Percentiles rank a stretch among this genome's conserved stretches.
Evolutionary conservation across 2,888 invertebrate species (phyloP).

Genomic region (Drosophila neonasuta): DNA sequence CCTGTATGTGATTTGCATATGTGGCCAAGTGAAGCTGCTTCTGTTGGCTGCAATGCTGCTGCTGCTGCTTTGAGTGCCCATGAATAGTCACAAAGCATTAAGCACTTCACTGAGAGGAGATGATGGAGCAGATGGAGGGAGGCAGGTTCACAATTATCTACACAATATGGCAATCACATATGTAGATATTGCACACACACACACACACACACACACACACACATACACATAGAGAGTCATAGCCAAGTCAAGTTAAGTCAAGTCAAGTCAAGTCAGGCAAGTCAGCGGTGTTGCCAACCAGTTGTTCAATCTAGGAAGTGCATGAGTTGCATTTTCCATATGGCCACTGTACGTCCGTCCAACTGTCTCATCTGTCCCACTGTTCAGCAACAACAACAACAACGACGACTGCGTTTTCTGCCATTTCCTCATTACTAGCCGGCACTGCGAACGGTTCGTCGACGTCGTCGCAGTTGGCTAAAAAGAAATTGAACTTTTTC

Average conservation of each 20-base stretch:
- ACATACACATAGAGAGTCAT: slow-evolving; percentile 36
- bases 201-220: slow-evolving; percentile 36
- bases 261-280: slow-evolving; percentile 59
- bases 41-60: slow-evolving; percentile 67
- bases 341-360: slow-evolving; percentile 58
- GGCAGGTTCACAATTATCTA: slow-evolving; percentile 72
- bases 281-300: slow-evolving; percentile 65
- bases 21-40: slow-evolving; percentile 70
- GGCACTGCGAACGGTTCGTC: slow-evolving; percentile 60
- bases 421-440: slow-evolving; percentile 75
- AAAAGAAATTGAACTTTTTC: slow-evolving; percentile 80
- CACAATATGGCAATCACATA: slow-evolving; percentile 78
- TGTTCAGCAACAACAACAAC: slow-evolving; percentile 12
- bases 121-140: slow-evolving; percentile 15
- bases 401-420: slow-evolving; percentile 52
- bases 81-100: slow-evolving; percentile 78
- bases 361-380: slow-evolving; percentile 6
- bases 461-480: slow-evolving; percentile 49
- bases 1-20: slow-evolving; percentile 76
- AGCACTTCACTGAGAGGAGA: slow-evolving; percentile 65
- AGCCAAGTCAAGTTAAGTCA: slow-evolving; percentile 55
- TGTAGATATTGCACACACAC: slow-evolving; percentile 73
- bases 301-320: slow-evolving; percentile 79
- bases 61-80: slow-evolving; percentile 72
- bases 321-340: slow-evolving; percentile 78